A percentile compares a stretch with the other conserved stretches of the same genome.
Conservation (phyloP, 2,888 invertebrate species). For the Anarsia innoxiella region DNA sequence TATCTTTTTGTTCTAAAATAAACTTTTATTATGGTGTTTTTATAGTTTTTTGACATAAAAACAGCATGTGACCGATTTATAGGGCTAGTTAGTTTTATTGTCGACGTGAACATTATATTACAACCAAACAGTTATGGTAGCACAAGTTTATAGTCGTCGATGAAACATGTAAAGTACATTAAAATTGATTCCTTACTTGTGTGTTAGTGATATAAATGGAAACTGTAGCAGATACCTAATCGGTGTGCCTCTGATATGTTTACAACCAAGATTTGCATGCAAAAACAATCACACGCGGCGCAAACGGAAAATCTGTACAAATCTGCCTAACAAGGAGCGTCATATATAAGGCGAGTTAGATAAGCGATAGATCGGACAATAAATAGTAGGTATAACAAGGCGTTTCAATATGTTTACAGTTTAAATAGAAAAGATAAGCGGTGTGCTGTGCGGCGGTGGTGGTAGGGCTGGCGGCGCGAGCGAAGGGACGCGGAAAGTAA, state of each 20-base stretch:
- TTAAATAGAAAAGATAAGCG: constrained; percentile 49
- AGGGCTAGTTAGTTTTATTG: constrained; percentile 13
- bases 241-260: constrained; percentile 46
- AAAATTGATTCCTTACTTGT: constrained; percentile 31
- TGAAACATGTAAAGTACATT: constrained; percentile 29
- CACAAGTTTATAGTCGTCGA: constrained; percentile 18
- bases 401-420: constrained; percentile 54
- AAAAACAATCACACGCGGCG: constrained; percentile 50
- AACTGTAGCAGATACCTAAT: constrained; percentile 51
- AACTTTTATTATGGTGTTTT: constrained; percentile 14
- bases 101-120: constrained; percentile 11
- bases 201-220: constrained; percentile 47
- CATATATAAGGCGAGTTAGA: constrained; percentile 47
- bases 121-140: constrained; percentile 13
- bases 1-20: constrained; percentile 10
- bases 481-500: constrained; percentile 59
- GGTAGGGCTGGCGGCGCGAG: constrained; percentile 33
- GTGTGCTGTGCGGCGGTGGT: constrained; percentile 19
- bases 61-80: constrained; percentile 14
- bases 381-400: constrained; percentile 47
- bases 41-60: constrained; percentile 12
- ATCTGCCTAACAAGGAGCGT: constrained; percentile 57
- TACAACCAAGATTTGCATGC: constrained; percentile 56
- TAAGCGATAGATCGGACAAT: constrained; percentile 50
- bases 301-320: constrained; percentile 53